These are phyloP conservation scores for Koerneria pararmatus DNA, from an alignment of 2,888 invertebrate genomes.

Conservation along the genomic window DNA sequence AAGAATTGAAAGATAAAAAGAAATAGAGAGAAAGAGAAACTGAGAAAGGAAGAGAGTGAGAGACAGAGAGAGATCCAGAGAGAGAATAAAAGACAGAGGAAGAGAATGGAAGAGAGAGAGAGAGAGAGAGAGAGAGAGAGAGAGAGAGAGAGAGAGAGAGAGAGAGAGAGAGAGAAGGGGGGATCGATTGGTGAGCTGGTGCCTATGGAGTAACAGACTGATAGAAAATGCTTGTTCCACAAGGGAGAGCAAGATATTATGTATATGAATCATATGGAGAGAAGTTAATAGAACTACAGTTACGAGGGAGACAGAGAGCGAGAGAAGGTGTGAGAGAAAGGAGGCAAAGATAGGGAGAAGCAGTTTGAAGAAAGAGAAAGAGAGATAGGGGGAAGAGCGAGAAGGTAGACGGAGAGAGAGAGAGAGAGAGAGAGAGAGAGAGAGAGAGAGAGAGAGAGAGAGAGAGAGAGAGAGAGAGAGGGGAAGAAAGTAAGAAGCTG, in stretches of 20 bases:
- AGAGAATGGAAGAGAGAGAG: background rate
- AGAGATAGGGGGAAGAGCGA: background rate
- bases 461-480: conserved; percentile 5
- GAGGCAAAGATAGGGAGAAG: background rate
- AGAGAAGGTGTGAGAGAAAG: no score
- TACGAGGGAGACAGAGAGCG: no score
- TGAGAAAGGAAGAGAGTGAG: background rate
- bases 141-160: background rate
- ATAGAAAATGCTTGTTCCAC: background rate
- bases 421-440: background rate
- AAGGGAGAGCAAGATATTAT: no score
- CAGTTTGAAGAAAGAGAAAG: background rate
- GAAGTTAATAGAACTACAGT: no score
- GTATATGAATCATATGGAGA: no score
- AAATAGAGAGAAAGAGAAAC: background rate
- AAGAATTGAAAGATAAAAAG: background rate
- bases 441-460: background rate
- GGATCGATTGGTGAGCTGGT: background rate
- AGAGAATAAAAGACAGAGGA: conserved; percentile 3
- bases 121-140: background rate
- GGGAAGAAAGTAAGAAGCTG: background rate
- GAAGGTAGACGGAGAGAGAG: background rate
- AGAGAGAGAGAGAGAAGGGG: background rate
- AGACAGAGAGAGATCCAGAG: background rate
- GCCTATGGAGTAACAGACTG: background rate